Conservation (phyloP, 2,113 vertebrate genomes). For the Oplegnathus fasciatus region DNA sequence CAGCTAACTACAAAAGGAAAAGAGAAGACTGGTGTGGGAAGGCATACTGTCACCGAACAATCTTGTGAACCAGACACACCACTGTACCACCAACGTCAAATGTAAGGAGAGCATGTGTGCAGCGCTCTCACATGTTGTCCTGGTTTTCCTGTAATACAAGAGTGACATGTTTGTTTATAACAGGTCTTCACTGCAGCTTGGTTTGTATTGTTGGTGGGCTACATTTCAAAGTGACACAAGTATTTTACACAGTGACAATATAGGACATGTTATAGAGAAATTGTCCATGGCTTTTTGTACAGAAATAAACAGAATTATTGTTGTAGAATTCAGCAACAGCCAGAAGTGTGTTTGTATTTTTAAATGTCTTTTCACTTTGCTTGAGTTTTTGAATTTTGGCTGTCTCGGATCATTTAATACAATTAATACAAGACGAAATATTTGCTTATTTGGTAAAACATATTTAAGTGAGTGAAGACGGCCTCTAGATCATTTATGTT, state of each 20-base stretch:
- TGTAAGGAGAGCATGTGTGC: constrained; percentile 21
- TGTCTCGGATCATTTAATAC: neutral
- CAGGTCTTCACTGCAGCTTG: constrained; percentile 8
- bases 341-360: neutral
- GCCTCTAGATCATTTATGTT: neutral
- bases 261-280: neutral
- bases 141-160: constrained; percentile 27
- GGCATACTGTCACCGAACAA: constrained; percentile 51
- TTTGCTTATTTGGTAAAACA: neutral
- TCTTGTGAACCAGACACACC: constrained; percentile 59
- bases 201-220: constrained; percentile 24
- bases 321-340: neutral
- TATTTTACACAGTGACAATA: constrained; percentile 31
- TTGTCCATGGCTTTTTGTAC: neutral
- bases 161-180: constrained; percentile 19
- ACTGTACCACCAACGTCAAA: constrained; percentile 39
- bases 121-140: neutral
- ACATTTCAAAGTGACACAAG: constrained; percentile 47
- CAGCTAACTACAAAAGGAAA: constrained; percentile 61
- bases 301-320: neutral
- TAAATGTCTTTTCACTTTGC: neutral
- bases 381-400: neutral
- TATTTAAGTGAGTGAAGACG: neutral
- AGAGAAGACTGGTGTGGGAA: constrained; percentile 53
- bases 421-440: neutral